Percentiles rank a stretch among this genome's conserved stretches.
Conservation (phyloP, 2,113 vertebrate genomes). For the Chaenocephalus aceratus region DNA sequence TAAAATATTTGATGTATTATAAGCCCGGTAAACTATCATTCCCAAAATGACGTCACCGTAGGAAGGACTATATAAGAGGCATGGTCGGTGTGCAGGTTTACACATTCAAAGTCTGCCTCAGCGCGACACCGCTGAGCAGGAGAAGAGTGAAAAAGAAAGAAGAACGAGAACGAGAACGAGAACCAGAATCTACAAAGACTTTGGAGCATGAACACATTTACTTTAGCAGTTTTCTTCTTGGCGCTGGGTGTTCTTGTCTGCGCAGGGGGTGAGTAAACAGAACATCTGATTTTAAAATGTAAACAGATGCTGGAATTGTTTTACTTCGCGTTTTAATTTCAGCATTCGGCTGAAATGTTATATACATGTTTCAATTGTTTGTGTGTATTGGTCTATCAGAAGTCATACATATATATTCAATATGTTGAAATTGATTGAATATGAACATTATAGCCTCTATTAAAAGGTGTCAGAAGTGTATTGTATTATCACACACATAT, state of each 20-base stretch:
- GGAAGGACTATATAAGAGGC: neutral
- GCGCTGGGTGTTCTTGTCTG: conserved; percentile 70
- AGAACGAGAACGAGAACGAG: too few species aligned
- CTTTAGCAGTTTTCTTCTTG: conserved; percentile 58
- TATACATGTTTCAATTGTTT: too few species aligned
- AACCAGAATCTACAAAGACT: neutral
- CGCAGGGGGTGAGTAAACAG: conserved; percentile 71
- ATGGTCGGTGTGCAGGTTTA: neutral
- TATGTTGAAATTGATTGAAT: neutral
- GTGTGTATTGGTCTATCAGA: neutral
- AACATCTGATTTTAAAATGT: neutral
- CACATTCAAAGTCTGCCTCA: neutral
- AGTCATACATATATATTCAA: neutral
- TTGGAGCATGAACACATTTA: conserved; percentile 73
- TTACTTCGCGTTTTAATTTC: neutral
- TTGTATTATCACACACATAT: neutral
- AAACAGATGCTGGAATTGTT: neutral
- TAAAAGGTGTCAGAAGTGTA: neutral
- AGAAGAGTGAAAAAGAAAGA: neutral
- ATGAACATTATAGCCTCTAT: neutral
- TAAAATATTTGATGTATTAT: too few species aligned
- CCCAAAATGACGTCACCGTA: too few species aligned
- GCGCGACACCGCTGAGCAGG: neutral
- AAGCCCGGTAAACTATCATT: too few species aligned
- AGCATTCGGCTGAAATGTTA: neutral